These are phyloP conservation scores for Scalopus aquaticus DNA, from an alignment of 2,113 vertebrate species.

Conservation along the genomic window DNA sequence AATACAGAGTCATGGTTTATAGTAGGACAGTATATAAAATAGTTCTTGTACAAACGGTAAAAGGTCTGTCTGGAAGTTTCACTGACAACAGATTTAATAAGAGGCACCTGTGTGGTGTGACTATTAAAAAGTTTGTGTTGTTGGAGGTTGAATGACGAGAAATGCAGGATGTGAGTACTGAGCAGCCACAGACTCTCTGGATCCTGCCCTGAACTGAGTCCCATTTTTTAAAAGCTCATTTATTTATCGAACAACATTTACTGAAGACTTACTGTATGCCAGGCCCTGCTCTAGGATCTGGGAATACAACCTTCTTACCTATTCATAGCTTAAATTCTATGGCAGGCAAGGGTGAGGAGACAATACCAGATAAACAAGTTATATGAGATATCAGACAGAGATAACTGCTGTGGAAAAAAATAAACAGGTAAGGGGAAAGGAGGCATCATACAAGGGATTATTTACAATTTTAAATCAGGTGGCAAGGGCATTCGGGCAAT, in stretches of 20 bases:
- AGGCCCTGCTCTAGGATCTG: not conserved
- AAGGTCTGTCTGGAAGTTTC: constrained; percentile 5
- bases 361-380: not conserved
- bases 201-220: not conserved
- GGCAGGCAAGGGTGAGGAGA: not conserved
- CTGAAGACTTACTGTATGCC: not conserved
- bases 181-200: not conserved
- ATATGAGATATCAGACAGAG: not conserved
- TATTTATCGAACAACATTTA: not conserved
- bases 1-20: constrained; percentile 49
- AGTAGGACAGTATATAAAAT: constrained; percentile 51
- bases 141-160: constrained; percentile 36
- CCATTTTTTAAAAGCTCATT: not conserved
- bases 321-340: not conserved
- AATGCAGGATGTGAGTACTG: not conserved
- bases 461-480: constrained; percentile 29
- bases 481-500: not conserved
- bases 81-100: constrained; percentile 56
- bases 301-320: not conserved
- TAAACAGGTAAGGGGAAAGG: not conserved
- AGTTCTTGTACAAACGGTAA: constrained; percentile 4
- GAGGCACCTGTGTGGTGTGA: not conserved
- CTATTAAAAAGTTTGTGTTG: constrained; percentile 26
- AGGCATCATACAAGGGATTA: not conserved
- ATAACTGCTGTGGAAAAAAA: not conserved